phyloP scores from a whole-genome alignment of 1,140 invertebrate species.

The Lucilia cuprina region DNA sequence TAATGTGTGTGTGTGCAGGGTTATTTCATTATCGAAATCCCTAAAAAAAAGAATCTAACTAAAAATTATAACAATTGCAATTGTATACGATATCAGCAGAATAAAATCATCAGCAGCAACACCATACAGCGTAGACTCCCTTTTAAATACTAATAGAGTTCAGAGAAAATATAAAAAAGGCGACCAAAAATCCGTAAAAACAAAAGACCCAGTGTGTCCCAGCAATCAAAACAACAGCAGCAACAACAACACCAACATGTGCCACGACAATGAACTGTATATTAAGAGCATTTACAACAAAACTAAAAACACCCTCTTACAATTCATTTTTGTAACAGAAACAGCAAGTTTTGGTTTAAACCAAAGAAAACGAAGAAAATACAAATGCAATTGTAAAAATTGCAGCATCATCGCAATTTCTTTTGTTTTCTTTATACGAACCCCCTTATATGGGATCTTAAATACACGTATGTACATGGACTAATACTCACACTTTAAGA shows the following conservation, averaged over 20 bases:
- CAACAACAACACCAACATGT: neutral
- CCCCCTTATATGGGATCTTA: neutral
- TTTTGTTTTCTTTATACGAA: neutral
- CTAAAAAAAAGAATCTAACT: neutral
- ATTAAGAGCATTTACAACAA: neutral
- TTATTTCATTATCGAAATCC: constrained; percentile 3
- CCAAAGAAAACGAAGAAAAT: neutral
- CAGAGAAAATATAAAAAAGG: neutral
- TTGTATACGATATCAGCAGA: neutral
- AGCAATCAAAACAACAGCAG: neutral
- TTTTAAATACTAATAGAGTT: constrained; percentile 11
- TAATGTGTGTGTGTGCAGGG: neutral
- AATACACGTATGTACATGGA: neutral
- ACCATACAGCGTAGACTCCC: neutral
- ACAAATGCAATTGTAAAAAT: constrained; percentile 17
- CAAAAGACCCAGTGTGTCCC: neutral
- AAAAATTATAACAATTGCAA: constrained; percentile 12
- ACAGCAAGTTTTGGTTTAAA: neutral
- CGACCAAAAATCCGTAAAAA: neutral
- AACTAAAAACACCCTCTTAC: neutral
- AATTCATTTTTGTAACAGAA: neutral
- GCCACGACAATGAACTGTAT: neutral
- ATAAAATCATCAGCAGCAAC: neutral
- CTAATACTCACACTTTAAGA: neutral
- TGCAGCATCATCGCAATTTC: constrained; percentile 13